A percentile compares a stretch with the other conserved stretches of the same genome.
Evolutionary conservation across 2,797 vertebrate species (phyloP).

Genomic region (Aselliscus stoliczkanus): DNA sequence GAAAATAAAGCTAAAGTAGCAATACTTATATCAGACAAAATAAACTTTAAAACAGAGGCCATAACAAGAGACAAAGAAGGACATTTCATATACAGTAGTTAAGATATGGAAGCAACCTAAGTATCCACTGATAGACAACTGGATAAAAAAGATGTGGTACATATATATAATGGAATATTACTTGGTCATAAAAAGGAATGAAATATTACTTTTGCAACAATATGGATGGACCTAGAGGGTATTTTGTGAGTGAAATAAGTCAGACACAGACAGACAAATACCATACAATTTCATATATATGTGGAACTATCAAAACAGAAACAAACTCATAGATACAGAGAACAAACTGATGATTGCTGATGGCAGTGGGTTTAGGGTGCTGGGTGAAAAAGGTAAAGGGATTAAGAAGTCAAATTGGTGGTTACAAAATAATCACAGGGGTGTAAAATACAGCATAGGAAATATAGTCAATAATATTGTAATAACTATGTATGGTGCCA

Average conservation of each 20-base stretch:
- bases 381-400: not conserved
- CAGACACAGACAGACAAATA: not conserved
- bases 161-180: not conserved
- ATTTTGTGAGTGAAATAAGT: not conserved
- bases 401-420: not conserved
- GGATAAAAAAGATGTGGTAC: not conserved
- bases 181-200: not conserved
- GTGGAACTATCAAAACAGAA: not conserved
- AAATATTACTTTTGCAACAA: not conserved
- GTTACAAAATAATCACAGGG: not conserved
- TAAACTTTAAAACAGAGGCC: not conserved
- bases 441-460: not conserved
- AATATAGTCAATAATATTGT: not conserved
- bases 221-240: not conserved
- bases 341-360: not conserved
- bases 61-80: not conserved
- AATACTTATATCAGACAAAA: not conserved
- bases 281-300: not conserved
- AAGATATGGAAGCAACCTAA: too few species aligned
- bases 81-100: not conserved
- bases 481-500: not conserved
- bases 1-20: not conserved
- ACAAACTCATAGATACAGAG: not conserved
- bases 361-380: not conserved
- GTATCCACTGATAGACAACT: not conserved